A percentile compares a stretch with the other conserved stretches of the same genome.
Evolutionary conservation across 2,888 invertebrate genomes (phyloP).

Genomic region (Orgyia antiqua): DNA sequence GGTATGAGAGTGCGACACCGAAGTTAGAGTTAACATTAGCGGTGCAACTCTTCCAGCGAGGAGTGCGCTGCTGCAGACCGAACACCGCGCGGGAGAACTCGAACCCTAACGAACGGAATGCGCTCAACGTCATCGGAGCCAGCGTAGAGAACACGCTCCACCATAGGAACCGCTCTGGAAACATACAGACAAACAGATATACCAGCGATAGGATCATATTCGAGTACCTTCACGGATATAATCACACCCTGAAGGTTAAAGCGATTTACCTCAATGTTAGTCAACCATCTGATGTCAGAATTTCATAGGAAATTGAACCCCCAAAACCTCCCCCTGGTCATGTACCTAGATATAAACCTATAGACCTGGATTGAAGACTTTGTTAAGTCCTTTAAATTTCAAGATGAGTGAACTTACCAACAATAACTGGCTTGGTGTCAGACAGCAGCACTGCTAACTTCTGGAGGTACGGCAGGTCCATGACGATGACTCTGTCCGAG

Average conservation of each 20-base stretch:
- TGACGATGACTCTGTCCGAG: constrained; percentile 79
- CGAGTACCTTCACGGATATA: too few species aligned
- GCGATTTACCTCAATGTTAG: too few species aligned
- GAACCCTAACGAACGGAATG: constrained; percentile 80
- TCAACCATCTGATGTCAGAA: too few species aligned
- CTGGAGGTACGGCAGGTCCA: constrained; percentile 82
- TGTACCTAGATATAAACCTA: too few species aligned
- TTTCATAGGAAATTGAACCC: too few species aligned
- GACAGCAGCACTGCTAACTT: constrained; percentile 75
- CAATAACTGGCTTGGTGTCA: constrained; percentile 67
- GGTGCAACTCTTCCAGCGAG: constrained; percentile 81
- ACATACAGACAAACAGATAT: too few species aligned
- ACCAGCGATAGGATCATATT: too few species aligned
- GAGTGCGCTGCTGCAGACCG: constrained; percentile 80
- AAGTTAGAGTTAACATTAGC: constrained; percentile 81
- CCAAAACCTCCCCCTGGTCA: too few species aligned
- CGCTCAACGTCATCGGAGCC: constrained; percentile 77
- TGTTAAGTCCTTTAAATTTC: too few species aligned
- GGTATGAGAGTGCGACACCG: constrained; percentile 81
- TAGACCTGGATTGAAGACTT: too few species aligned
- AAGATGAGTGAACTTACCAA: constrained; percentile 63
- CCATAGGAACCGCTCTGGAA: constrained; percentile 82
- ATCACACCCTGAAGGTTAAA: too few species aligned
- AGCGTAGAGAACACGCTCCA: constrained; percentile 84
- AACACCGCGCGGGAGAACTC: constrained; percentile 81